Percentiles rank a stretch among this genome's conserved stretches.
Evolutionary conservation across 2,113 vertebrate species (phyloP).

Genomic region (Apeltes quadracus): DNA sequence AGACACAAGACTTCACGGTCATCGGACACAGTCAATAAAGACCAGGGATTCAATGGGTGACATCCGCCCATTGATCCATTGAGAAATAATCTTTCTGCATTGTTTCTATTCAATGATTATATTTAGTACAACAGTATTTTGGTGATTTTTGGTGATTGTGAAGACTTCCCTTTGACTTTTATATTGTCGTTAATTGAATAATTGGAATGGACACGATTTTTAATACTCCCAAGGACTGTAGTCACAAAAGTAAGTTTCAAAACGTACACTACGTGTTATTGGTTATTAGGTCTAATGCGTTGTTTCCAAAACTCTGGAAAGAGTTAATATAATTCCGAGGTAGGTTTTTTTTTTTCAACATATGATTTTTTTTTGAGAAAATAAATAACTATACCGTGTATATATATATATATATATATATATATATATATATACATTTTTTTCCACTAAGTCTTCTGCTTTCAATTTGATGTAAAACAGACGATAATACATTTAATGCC

Average conservation of each 20-base stretch:
- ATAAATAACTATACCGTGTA: not conserved
- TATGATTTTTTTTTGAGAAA: not conserved
- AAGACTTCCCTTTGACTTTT: not conserved
- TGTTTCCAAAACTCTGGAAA: not conserved
- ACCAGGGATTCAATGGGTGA: constrained; percentile 13
- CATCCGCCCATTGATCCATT: no score
- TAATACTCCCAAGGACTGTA: not conserved
- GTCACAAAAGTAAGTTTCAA: not conserved
- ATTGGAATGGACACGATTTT: not conserved
- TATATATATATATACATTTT: not conserved
- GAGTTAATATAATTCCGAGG: not conserved
- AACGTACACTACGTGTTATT: not conserved
- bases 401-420: not conserved
- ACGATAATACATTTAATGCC: not conserved
- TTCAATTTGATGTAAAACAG: not conserved
- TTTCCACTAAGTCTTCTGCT: not conserved
- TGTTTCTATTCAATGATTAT: constrained; percentile 22
- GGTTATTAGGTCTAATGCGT: not conserved
- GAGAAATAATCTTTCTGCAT: constrained; percentile 3
- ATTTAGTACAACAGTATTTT: constrained; percentile 18
- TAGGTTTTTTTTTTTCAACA: not conserved
- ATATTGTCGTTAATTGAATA: constrained; percentile 10
- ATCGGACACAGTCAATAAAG: constrained; percentile 10
- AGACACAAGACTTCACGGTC: constrained; percentile 14
- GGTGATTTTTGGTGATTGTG: not conserved